Evolutionary conservation across 2,113 vertebrate species (phyloP).

Genomic region (Gorsachius goisagi): DNA sequence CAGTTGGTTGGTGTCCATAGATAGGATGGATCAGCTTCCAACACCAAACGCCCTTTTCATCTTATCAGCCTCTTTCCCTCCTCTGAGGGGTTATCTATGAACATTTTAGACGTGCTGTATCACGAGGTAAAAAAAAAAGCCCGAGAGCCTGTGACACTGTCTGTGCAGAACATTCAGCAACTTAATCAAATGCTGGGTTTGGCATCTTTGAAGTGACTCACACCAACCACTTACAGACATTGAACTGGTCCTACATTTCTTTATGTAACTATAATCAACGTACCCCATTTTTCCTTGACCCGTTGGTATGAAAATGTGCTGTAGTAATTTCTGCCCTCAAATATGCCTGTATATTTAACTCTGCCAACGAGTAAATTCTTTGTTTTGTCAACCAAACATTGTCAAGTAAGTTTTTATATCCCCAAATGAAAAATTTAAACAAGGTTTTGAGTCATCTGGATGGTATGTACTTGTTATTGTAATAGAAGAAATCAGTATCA

Average conservation of each 20-base stretch:
- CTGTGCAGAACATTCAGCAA: neutral
- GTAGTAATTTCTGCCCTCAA: neutral
- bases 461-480: constrained; percentile 6
- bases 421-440: neutral
- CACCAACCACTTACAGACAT: neutral
- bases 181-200: neutral
- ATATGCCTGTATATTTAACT: neutral
- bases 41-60: neutral
- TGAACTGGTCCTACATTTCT: neutral
- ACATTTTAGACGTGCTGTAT: neutral
- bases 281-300: neutral
- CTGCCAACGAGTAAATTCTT: neutral
- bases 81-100: neutral
- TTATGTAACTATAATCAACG: neutral
- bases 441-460: constrained; percentile 22
- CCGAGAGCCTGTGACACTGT: neutral
- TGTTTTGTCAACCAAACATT: constrained; percentile 18
- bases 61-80: neutral
- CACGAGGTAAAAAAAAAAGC: neutral
- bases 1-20: neutral
- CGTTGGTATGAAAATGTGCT: neutral
- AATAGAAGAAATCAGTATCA: neutral
- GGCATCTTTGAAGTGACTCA: neutral
- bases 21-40: neutral
- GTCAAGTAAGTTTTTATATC: neutral